Percentiles rank a stretch among this genome's conserved stretches.
Conservation (phyloP, 53 echinoderm and acorn worm genomes). For the Holothuria leucospilota region DNA sequence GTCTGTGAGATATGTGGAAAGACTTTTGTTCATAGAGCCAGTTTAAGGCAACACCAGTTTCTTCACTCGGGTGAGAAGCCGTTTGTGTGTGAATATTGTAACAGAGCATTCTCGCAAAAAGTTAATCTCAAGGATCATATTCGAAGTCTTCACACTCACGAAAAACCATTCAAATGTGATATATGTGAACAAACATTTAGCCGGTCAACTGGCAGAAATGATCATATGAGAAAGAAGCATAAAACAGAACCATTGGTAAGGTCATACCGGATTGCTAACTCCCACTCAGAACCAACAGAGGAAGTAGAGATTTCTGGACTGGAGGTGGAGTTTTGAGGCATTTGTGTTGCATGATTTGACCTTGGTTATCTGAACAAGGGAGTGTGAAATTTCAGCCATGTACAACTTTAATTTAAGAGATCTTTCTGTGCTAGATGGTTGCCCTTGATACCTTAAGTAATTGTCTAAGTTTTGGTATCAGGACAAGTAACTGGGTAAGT, state of each 20-base stretch:
- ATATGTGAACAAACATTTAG: constrained; percentile 17
- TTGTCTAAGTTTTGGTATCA: too few relatives aligned
- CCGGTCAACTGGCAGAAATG: constrained; percentile 20
- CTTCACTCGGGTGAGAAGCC: constrained; percentile 49
- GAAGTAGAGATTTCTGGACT: constrained; percentile 27
- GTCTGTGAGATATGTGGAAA: constrained; percentile 52
- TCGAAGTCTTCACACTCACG: constrained; percentile 39
- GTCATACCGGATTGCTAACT: constrained; percentile 5
- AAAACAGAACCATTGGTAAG: background rate
- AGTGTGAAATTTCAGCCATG: too few relatives aligned
- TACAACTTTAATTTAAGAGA: too few relatives aligned
- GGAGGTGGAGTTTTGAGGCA: background rate
- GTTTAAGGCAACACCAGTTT: constrained; percentile 29
- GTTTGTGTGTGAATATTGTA: constrained; percentile 33
- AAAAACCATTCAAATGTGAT: constrained; percentile 18
- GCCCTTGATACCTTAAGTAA: too few relatives aligned
- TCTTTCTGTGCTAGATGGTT: too few relatives aligned
- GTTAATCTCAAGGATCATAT: constrained; percentile 43
- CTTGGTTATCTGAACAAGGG: too few relatives aligned
- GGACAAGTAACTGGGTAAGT: too few relatives aligned
- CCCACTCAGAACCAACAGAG: constrained; percentile 5
- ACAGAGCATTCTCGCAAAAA: constrained; percentile 25
- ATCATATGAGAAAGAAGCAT: constrained; percentile 30
- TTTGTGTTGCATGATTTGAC: too few relatives aligned
- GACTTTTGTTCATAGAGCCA: constrained; percentile 27